These are phyloP conservation scores for Palythoa heliodiscus DNA, from an alignment of 92 coral and sea anemone species.

Conservation along the genomic window DNA sequence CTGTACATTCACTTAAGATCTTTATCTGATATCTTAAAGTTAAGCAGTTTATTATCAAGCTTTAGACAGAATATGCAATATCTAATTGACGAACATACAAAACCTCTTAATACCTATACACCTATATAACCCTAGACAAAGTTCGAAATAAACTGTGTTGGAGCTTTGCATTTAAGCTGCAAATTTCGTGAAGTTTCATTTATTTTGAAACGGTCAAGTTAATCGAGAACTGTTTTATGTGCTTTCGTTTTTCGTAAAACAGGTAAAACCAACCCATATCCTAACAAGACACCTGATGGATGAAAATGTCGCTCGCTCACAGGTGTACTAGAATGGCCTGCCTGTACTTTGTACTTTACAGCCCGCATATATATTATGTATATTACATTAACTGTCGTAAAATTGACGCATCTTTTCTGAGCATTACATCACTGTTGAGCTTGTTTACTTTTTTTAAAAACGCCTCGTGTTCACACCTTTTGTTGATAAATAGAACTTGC, in stretches of 20 bases:
- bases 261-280: conserved; percentile 38
- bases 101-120: conserved; percentile 18
- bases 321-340: conserved; percentile 4
- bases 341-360: neutral
- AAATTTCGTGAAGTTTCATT: neutral
- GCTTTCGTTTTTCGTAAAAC: neutral
- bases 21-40: neutral
- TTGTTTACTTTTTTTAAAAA: neutral
- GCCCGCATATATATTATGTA: conserved; percentile 28
- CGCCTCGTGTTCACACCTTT: conserved; percentile 43
- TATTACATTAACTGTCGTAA: neutral
- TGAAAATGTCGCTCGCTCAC: conserved; percentile 2
- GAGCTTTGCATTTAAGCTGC: neutral
- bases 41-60: neutral
- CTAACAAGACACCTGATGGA: conserved; percentile 74
- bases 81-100: neutral
- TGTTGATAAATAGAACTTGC: conserved; percentile 18
- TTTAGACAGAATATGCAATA: neutral
- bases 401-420: neutral
- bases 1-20: neutral
- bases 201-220: neutral
- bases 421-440: neutral
- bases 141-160: neutral
- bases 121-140: neutral
- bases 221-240: neutral